Percentiles rank a stretch among this genome's conserved stretches.
phyloP scores from a whole-genome alignment of 2,797 vertebrate genomes.

The Eidolon dupreanum region DNA sequence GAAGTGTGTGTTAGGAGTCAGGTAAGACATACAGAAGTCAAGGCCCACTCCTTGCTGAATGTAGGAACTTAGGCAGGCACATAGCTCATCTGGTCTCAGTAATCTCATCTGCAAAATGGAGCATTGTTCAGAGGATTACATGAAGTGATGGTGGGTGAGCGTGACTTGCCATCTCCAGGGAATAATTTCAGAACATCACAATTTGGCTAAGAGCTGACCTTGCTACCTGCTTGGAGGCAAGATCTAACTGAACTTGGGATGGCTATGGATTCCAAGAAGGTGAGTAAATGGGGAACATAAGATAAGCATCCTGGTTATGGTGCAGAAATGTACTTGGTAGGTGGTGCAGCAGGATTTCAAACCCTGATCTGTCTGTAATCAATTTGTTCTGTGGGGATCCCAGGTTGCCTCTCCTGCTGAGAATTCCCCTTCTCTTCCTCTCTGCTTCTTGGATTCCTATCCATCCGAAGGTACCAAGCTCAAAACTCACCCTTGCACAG shows the following conservation, averaged over 20 bases:
- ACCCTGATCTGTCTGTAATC: not conserved
- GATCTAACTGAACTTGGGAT: not conserved
- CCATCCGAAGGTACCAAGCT: not conserved
- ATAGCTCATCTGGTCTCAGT: not conserved
- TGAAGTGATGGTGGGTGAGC: not conserved
- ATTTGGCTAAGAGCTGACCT: not conserved
- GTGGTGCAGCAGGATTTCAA: not conserved
- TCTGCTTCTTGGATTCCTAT: not conserved
- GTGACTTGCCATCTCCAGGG: not conserved
- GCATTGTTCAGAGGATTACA: not conserved
- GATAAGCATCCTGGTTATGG: not conserved
- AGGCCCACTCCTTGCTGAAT: not conserved
- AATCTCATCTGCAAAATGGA: not conserved
- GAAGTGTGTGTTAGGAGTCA: not conserved
- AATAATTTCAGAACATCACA: not conserved
- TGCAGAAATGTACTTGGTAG: not conserved
- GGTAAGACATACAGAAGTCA: not conserved
- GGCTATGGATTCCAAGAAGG: not conserved
- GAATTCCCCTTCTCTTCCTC: not conserved
- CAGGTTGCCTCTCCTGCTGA: not conserved
- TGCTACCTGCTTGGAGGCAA: not conserved
- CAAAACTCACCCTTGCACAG: not conserved
- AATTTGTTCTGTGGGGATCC: not conserved
- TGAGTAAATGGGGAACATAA: not conserved
- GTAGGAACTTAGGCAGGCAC: not conserved